A percentile compares a stretch with the other conserved stretches of the same genome.
phyloP scores from a whole-genome alignment of 2,888 invertebrate genomes.

The Metallyticus violacea region DNA sequence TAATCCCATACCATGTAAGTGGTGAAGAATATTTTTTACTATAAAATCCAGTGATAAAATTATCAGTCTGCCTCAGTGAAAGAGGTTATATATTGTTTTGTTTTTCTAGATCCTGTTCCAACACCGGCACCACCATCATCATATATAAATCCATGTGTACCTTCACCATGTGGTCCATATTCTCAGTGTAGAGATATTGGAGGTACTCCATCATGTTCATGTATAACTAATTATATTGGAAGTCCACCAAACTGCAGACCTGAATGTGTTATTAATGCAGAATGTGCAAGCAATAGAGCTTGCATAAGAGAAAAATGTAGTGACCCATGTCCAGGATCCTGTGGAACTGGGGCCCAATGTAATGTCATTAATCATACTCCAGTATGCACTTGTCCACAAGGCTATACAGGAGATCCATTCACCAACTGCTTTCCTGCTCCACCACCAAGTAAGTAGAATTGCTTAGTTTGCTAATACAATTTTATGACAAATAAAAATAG shows the following conservation, averaged over 20 bases:
- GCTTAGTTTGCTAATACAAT: background rate
- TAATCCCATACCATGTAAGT: constrained; percentile 48
- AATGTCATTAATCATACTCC: constrained; percentile 75
- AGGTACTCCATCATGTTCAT: constrained; percentile 61
- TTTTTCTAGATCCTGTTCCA: constrained; percentile 27
- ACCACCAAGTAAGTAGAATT: constrained; percentile 46
- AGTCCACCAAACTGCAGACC: constrained; percentile 46
- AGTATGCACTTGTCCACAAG: constrained; percentile 69
- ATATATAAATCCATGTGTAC: constrained; percentile 51
- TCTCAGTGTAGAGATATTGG: constrained; percentile 64
- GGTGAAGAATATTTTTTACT: background rate
- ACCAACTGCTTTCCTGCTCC: constrained; percentile 59
- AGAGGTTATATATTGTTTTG: background rate
- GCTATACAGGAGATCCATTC: constrained; percentile 75
- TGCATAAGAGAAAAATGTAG: constrained; percentile 76
- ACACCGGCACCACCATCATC: constrained; percentile 34
- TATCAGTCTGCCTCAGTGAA: background rate
- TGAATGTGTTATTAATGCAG: constrained; percentile 60
- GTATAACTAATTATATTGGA: constrained; percentile 64
- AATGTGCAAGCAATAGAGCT: constrained; percentile 71
- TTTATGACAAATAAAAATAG: background rate
- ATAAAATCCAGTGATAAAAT: background rate
- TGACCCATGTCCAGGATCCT: constrained; percentile 76
- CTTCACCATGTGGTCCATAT: constrained; percentile 69
- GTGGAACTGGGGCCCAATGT: constrained; percentile 72